Conservation (phyloP, 2,113 vertebrate species). For the Halcyon senegalensis region DNA sequence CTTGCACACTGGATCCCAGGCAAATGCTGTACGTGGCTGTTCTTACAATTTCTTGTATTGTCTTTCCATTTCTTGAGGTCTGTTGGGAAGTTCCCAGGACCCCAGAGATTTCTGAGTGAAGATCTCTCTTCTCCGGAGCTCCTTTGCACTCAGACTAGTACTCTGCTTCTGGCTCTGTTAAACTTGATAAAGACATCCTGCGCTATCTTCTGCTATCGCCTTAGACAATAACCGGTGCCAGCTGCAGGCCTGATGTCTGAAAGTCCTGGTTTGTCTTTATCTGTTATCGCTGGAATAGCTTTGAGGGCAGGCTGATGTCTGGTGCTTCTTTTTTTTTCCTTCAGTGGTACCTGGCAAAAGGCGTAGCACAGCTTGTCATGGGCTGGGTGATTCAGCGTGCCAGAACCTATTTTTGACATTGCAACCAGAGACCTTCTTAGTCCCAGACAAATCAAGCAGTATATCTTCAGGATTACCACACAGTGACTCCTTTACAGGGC, state of each 20-base stretch:
- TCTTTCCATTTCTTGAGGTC: neutral
- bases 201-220: neutral
- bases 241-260: conserved; percentile 41
- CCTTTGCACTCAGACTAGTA: neutral
- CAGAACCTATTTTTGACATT: neutral
- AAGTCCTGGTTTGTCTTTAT: conserved; percentile 48
- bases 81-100: neutral
- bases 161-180: neutral
- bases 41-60: neutral
- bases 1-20: neutral
- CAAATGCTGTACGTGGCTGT: neutral
- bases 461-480: conserved; percentile 1
- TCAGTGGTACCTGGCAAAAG: conserved; percentile 23
- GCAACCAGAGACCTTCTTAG: neutral
- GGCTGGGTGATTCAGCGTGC: neutral
- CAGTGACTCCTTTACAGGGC: neutral
- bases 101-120: neutral
- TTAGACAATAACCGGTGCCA: neutral
- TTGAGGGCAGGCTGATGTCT: conserved; percentile 37
- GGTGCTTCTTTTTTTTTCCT: neutral
- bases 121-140: neutral
- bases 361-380: neutral
- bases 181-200: conserved; percentile 33
- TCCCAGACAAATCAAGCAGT: neutral
- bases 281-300: conserved; percentile 3